A percentile compares a stretch with the other conserved stretches of the same genome.
Evolutionary conservation across 2,113 vertebrate genomes (phyloP).

Genomic region (Chionomys nivalis): DNA sequence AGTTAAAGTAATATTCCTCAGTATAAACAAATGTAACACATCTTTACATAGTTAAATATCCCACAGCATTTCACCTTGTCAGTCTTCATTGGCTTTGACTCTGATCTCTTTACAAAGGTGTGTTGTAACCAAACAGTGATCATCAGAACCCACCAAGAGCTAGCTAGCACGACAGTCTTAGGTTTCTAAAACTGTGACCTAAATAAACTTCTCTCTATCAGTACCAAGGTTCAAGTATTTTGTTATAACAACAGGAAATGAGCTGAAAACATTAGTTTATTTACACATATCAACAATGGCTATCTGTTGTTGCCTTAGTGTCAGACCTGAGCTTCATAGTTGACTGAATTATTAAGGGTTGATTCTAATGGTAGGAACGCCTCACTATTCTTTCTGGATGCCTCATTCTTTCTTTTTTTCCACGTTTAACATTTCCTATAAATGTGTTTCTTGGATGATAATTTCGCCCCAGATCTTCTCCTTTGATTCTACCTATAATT

Average conservation of each 20-base stretch:
- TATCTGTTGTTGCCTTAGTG: not conserved
- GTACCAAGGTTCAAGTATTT: not conserved
- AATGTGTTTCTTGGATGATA: not conserved
- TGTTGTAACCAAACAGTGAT: not conserved
- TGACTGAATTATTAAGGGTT: not conserved
- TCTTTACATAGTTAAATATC: no score
- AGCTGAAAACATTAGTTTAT: not conserved
- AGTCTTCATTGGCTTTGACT: not conserved
- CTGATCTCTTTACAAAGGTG: not conserved
- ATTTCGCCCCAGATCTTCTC: not conserved
- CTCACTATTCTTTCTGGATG: not conserved
- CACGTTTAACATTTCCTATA: not conserved
- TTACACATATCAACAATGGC: not conserved
- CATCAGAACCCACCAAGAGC: not conserved
- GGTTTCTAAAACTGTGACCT: not conserved
- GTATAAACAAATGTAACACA: no score
- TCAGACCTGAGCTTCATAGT: not conserved
- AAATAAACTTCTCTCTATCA: not conserved
- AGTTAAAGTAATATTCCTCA: no score
- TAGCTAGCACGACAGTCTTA: not conserved
- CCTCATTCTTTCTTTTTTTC: not conserved
- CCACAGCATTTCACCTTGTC: not conserved
- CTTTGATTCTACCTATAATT: not conserved
- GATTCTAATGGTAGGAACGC: not conserved
- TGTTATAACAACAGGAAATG: not conserved